These are phyloP conservation scores for Thereva unica DNA, from an alignment of 2,888 invertebrate genomes.

Conservation along the genomic window DNA sequence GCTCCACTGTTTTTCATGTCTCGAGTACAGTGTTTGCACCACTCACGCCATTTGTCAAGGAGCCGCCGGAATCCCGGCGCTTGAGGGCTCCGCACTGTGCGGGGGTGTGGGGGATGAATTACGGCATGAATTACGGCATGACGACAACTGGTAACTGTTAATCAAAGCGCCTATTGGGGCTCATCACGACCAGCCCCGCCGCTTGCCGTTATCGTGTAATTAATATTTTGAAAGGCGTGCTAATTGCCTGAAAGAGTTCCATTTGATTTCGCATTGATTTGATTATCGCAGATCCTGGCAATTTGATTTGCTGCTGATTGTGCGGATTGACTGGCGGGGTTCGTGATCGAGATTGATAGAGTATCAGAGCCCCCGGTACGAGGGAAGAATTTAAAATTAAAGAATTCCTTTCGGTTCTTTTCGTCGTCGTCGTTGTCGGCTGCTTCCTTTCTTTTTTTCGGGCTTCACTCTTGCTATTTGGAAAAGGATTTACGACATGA, in stretches of 20 bases:
- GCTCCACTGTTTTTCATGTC: conserved; percentile 23
- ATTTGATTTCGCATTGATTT: conserved; percentile 37
- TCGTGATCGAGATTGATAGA: conserved; percentile 14
- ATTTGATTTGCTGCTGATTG: conserved; percentile 19
- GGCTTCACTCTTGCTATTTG: not conserved
- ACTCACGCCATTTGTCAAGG: conserved; percentile 1
- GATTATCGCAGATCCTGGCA: conserved; percentile 16
- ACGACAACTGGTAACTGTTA: conserved; percentile 19
- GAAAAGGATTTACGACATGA: no score
- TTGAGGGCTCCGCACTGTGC: no score
- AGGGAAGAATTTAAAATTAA: not conserved
- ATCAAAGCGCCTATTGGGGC: conserved; percentile 8
- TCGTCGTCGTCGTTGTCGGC: not conserved
- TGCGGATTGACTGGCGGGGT: not conserved
- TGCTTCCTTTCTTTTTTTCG: not conserved
- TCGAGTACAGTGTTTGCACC: conserved; percentile 32
- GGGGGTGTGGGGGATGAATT: conserved; percentile 11
- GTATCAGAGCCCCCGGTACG: not conserved
- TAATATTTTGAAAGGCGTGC: conserved; percentile 42
- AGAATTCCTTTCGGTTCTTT: not conserved
- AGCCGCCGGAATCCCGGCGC: no score
- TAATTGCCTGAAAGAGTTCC: conserved; percentile 42
- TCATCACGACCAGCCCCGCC: conserved; percentile 11
- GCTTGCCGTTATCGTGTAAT: conserved; percentile 29
- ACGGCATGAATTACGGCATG: conserved; percentile 24